phyloP scores from a whole-genome alignment of 2,888 invertebrate genomes.

The Cataglyphis albicans region DNA sequence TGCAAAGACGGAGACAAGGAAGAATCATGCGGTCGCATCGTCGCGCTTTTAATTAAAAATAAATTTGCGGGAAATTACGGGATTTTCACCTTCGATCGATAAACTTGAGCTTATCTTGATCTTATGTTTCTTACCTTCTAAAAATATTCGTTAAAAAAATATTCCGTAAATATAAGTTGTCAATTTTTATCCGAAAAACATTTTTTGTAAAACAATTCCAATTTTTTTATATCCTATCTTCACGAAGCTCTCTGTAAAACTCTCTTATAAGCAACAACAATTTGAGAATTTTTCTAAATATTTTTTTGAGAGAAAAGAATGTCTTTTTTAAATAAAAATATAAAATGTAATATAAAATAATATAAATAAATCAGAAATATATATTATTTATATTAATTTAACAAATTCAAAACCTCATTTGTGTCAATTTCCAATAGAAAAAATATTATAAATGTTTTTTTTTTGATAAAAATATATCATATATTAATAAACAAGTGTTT shows the following conservation, averaged over 20 bases:
- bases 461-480: not conserved
- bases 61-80: conserved; percentile 20
- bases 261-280: not conserved
- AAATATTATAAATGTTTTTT: not conserved
- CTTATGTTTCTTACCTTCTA: conserved; percentile 6
- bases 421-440: not conserved
- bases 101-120: conserved; percentile 13
- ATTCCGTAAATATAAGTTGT: not conserved
- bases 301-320: not conserved
- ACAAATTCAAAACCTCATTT: not conserved
- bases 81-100: conserved; percentile 30
- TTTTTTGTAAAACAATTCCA: not conserved
- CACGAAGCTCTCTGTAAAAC: not conserved
- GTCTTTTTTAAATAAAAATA: not conserved
- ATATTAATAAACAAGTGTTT: too few species aligned
- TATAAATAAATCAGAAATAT: conserved; percentile 10
- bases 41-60: conserved; percentile 62
- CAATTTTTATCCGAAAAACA: not conserved
- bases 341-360: not conserved
- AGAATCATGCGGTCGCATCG: not conserved
- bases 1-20: not conserved
- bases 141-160: not conserved
- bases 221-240: conserved; percentile 13
- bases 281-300: conserved; percentile 3
- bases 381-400: not conserved